Evolutionary conservation across 2,113 vertebrate genomes (phyloP).

Genomic region (Festucalex cinctus): DNA sequence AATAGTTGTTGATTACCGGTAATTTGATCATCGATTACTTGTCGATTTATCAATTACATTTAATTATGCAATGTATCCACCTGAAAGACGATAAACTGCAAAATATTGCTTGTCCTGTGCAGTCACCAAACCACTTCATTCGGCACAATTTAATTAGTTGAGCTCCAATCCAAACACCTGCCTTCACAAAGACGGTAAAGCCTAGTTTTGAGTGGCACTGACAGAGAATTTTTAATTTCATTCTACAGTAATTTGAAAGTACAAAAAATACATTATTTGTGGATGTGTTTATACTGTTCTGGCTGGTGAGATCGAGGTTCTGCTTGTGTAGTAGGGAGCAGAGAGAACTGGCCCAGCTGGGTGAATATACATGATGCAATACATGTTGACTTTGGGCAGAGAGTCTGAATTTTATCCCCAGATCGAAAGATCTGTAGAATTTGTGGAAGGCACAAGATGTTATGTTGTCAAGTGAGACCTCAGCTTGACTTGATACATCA

Average conservation of each 20-base stretch:
- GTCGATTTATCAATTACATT: no score
- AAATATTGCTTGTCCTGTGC: not conserved
- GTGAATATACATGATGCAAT: slow-evolving; percentile 10
- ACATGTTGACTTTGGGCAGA: slow-evolving; percentile 2
- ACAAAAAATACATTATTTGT: not conserved
- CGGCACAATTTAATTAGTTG: not conserved
- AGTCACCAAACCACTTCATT: not conserved
- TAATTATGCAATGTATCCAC: not conserved
- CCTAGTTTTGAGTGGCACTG: not conserved
- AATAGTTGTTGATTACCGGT: no score
- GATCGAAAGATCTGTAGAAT: slow-evolving; percentile 17
- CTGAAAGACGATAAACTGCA: not conserved
- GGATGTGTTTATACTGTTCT: not conserved
- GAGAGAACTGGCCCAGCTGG: not conserved
- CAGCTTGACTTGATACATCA: slow-evolving; percentile 23
- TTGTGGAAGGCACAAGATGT: slow-evolving; percentile 9
- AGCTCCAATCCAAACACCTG: not conserved
- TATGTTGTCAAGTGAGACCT: slow-evolving; percentile 17
- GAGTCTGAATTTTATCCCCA: slow-evolving; percentile 14
- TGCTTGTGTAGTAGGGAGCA: not conserved
- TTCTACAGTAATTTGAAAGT: not conserved
- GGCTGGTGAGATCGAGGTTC: not conserved
- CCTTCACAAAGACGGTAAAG: not conserved
- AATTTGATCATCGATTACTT: no score
- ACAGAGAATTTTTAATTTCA: no score